Percentiles rank a stretch among this genome's conserved stretches.
Evolutionary conservation across 2,888 invertebrate genomes (phyloP).

Genomic region (Volucella zonaria): DNA sequence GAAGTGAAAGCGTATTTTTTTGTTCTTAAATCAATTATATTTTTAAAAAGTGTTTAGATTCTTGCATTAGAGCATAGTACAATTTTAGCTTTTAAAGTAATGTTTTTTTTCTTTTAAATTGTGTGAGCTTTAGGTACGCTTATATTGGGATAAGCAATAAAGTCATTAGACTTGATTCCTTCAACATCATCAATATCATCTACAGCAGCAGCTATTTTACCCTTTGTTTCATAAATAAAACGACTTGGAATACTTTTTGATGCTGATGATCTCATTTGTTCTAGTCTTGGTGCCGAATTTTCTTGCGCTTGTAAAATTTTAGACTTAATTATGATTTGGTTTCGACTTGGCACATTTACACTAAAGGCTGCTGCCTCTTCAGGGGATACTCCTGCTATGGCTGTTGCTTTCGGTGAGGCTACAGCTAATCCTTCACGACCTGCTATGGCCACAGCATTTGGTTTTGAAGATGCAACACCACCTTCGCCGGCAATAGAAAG

Average conservation of each 20-base stretch:
- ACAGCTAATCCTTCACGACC: constrained; percentile 88
- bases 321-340: constrained; percentile 79
- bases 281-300: not conserved
- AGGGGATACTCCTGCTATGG: constrained; percentile 87
- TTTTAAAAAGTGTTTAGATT: no score
- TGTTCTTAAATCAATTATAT: no score
- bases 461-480: constrained; percentile 89
- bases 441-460: constrained; percentile 88
- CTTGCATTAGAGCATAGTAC: no score
- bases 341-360: constrained; percentile 78
- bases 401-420: constrained; percentile 88
- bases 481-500: constrained; percentile 86
- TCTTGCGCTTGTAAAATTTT: not conserved
- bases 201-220: constrained; percentile 21
- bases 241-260: not conserved
- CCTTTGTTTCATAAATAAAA: constrained; percentile 29
- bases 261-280: not conserved
- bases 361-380: constrained; percentile 81
- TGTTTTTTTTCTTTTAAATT: no score
- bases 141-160: no score
- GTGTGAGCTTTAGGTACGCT: no score
- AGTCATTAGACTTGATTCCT: not conserved
- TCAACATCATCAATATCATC: constrained; percentile 22
- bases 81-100: no score
- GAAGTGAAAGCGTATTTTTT: no score